Conservation (phyloP, 2,888 invertebrate genomes). For the Tinea trinotella region DNA sequence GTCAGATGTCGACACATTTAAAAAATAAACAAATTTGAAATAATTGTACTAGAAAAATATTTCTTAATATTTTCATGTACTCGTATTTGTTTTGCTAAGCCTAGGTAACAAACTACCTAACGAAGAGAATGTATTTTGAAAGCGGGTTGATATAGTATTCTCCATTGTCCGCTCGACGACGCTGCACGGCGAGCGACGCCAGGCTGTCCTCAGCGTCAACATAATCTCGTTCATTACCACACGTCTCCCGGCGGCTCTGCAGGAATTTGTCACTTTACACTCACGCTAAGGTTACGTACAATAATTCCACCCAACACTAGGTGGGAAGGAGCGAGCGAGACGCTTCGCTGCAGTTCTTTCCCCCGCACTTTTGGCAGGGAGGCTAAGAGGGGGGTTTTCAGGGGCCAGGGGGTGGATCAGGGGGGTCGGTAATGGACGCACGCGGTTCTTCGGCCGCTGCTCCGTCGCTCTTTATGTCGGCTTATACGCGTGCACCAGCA, state of each 20-base stretch:
- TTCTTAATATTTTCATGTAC: too few species aligned
- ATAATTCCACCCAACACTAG: slow-evolving; percentile 14
- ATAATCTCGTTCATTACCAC: slow-evolving; percentile 15
- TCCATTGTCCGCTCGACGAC: neutral
- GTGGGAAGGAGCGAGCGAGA: slow-evolving; percentile 17
- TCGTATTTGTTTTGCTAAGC: too few species aligned
- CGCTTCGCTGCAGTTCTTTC: slow-evolving; percentile 19
- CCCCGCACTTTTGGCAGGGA: slow-evolving; percentile 16
- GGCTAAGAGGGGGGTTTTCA: neutral
- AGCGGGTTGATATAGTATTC: neutral
- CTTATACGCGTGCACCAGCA: slow-evolving; percentile 59
- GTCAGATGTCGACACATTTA: too few species aligned
- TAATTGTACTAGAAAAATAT: too few species aligned
- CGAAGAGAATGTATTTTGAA: neutral
- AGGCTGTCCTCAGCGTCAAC: slow-evolving; percentile 8
- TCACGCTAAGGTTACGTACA: slow-evolving; percentile 16
- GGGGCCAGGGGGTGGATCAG: slow-evolving; percentile 21
- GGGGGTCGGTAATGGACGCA: slow-evolving; percentile 61
- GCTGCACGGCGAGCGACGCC: too few species aligned
- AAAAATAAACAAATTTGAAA: too few species aligned
- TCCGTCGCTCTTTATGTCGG: slow-evolving; percentile 61
- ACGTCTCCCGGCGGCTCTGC: slow-evolving; percentile 10
- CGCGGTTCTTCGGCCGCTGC: slow-evolving; percentile 58
- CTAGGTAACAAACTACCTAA: neutral
- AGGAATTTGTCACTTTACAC: slow-evolving; percentile 16